A percentile compares a stretch with the other conserved stretches of the same genome.
phyloP scores from a whole-genome alignment of 1,140 invertebrate genomes.

The Tetraneura akinire region DNA sequence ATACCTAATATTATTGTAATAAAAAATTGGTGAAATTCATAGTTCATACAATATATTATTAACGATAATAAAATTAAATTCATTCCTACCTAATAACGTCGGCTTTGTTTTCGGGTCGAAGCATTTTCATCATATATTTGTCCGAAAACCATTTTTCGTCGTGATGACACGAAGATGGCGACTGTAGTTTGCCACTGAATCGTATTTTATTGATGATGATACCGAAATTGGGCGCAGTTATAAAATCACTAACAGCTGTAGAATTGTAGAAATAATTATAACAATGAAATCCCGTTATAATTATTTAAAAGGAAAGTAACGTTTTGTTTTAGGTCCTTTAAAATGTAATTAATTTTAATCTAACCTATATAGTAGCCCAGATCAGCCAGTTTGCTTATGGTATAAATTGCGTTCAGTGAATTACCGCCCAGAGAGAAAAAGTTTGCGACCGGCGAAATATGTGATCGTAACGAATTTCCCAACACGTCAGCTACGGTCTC shows the following conservation, averaged over 20 bases:
- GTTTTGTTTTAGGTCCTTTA: too few species aligned
- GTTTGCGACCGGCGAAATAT: constrained; percentile 65
- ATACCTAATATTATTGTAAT: too few species aligned
- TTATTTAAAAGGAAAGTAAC: too few species aligned
- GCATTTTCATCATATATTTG: constrained; percentile 61
- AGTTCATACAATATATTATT: too few species aligned
- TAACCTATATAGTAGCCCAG: constrained; percentile 74
- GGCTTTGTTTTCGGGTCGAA: constrained; percentile 67
- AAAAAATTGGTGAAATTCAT: too few species aligned
- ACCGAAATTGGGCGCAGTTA: constrained; percentile 70
- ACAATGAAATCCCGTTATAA: too few species aligned
- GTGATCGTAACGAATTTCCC: constrained; percentile 64
- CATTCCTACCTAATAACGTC: constrained; percentile 60
- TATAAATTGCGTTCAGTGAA: constrained; percentile 81
- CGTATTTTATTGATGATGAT: constrained; percentile 63
- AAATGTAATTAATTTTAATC: too few species aligned
- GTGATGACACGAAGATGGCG: constrained; percentile 55
- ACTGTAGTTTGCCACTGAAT: constrained; percentile 41
- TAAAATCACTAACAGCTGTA: constrained; percentile 75
- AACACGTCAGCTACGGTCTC: constrained; percentile 72
- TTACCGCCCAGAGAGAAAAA: constrained; percentile 86
- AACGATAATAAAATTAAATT: too few species aligned
- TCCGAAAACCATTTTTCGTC: constrained; percentile 54
- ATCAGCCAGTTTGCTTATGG: constrained; percentile 75
- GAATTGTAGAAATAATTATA: constrained; percentile 24